Evolutionary conservation across 1,140 invertebrate species (phyloP).

Genomic region (Aplysia californica): DNA sequence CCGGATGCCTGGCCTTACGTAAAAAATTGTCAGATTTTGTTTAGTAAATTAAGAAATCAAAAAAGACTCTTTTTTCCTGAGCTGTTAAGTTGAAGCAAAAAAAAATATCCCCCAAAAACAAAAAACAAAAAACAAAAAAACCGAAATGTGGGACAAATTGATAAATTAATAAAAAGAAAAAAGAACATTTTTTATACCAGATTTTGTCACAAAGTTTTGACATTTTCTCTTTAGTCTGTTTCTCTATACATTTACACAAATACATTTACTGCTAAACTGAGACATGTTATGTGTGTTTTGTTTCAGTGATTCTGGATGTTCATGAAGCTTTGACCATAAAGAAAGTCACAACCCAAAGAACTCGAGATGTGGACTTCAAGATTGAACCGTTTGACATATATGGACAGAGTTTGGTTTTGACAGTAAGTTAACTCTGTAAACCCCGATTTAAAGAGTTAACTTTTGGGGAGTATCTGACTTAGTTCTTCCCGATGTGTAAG

Average conservation of each 20-base stretch:
- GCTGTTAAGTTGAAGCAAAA: no score
- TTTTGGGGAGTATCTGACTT: no score
- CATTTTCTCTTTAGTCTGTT: background rate
- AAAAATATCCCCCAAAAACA: no score
- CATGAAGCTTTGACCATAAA: slow-evolving; percentile 40
- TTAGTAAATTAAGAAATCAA: no score
- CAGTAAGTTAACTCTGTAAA: background rate
- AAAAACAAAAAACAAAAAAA: background rate
- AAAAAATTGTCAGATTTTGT: no score
- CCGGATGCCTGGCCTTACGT: no score
- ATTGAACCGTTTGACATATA: slow-evolving; percentile 40
- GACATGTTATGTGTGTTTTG: no score
- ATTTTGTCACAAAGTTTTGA: background rate
- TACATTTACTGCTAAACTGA: no score
- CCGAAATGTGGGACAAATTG: background rate
- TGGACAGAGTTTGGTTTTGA: slow-evolving; percentile 36
- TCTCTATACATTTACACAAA: no score
- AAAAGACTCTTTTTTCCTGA: no score
- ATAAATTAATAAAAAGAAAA: background rate
- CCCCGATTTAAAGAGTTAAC: no score
- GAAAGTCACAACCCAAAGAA: slow-evolving; percentile 12
- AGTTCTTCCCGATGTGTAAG: no score
- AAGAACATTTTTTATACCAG: background rate
- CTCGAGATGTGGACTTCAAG: slow-evolving; percentile 23
- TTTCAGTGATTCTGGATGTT: slow-evolving; percentile 43